Evolutionary conservation across 2,113 vertebrate species (phyloP).

Genomic region (Osmerus eperlanus): DNA sequence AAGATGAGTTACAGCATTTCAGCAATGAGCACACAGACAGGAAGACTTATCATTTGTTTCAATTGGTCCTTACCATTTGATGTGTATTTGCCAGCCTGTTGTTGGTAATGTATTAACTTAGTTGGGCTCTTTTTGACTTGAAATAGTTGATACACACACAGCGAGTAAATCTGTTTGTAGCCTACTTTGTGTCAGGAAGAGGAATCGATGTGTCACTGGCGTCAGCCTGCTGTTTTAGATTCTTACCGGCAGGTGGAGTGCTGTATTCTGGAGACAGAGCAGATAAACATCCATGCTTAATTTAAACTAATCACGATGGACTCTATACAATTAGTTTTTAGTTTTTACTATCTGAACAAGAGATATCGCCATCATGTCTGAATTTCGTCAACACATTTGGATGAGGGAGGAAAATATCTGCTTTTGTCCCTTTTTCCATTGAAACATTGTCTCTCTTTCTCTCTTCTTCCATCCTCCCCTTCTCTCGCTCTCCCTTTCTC

Average conservation of each 20-base stretch:
- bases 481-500: background rate
- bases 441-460: background rate
- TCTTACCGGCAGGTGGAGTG: constrained; percentile 64
- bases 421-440: background rate
- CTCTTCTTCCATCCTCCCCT: constrained; percentile 6
- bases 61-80: too few relatives aligned
- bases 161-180: background rate
- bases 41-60: constrained; percentile 1
- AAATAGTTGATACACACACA: too few relatives aligned
- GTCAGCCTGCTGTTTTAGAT: constrained; percentile 23
- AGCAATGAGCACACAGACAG: background rate
- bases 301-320: background rate
- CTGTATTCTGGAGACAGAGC: background rate
- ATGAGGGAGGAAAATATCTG: too few relatives aligned
- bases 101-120: too few relatives aligned
- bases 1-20: constrained; percentile 29
- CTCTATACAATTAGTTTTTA: background rate
- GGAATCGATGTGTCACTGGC: background rate
- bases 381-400: too few relatives aligned
- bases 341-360: background rate
- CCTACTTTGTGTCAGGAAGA: background rate
- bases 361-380: background rate
- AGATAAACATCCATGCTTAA: too few relatives aligned
- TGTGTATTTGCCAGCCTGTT: too few relatives aligned
- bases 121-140: too few relatives aligned